A percentile compares a stretch with the other conserved stretches of the same genome.
Evolutionary conservation across 2,797 vertebrate species (phyloP).

Genomic region (Microtus californicus): DNA sequence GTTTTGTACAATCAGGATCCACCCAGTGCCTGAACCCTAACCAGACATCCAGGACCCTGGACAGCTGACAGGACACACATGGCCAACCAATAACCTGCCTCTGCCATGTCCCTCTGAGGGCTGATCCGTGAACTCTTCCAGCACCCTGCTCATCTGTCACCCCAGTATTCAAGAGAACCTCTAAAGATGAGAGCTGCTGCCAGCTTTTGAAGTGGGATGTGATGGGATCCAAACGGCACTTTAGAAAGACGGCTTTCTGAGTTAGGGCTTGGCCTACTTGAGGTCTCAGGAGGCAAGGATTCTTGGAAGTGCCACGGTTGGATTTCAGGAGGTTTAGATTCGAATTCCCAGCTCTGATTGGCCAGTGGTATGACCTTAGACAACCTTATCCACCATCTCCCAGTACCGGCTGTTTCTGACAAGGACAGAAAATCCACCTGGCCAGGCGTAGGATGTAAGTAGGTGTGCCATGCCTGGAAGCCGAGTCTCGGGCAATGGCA

Average conservation of each 20-base stretch:
- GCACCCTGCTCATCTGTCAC: neutral
- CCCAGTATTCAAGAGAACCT: neutral
- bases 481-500: rapidly evolving
- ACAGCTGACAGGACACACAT: neutral
- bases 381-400: neutral
- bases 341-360: neutral
- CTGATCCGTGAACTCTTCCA: rapidly evolving
- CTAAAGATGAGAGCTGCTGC: neutral
- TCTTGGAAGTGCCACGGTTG: neutral
- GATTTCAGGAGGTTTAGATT: neutral
- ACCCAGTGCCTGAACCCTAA: neutral
- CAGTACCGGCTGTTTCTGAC: neutral
- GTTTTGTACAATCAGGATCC: neutral
- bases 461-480: rapidly evolving
- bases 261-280: neutral
- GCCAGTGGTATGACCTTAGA: neutral
- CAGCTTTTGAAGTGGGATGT: conserved; percentile 24
- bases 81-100: neutral
- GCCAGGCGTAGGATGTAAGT: neutral
- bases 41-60: neutral
- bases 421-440: no score
- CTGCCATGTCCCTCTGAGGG: rapidly evolving
- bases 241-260: neutral
- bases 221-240: neutral
- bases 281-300: neutral